Evolutionary conservation across 2,888 invertebrate genomes (phyloP).

Genomic region (Cephonodes hylas): DNA sequence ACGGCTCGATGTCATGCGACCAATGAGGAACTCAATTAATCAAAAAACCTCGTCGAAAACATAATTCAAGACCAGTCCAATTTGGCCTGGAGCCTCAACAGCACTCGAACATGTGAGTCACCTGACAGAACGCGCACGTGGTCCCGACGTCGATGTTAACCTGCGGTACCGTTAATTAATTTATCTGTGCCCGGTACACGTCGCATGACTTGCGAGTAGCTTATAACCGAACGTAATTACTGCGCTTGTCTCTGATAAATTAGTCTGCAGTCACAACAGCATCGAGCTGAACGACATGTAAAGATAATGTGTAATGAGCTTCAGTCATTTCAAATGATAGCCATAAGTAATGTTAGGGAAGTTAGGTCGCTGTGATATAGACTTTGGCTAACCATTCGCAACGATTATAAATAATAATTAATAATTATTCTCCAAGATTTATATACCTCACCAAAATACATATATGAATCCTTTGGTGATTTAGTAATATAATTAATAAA

Average conservation of each 20-base stretch:
- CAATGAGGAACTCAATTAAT: too few relatives aligned
- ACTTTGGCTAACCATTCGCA: too few relatives aligned
- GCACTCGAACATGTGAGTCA: not conserved
- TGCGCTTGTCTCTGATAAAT: not conserved
- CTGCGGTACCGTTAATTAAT: constrained; percentile 39
- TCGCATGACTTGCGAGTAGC: not conserved
- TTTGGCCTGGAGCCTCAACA: not conserved
- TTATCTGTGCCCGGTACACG: constrained; percentile 31
- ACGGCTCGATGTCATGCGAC: too few relatives aligned
- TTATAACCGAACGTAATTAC: not conserved
- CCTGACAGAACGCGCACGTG: constrained; percentile 24
- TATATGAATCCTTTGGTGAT: too few relatives aligned
- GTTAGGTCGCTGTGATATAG: too few relatives aligned
- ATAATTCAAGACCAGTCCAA: not conserved
- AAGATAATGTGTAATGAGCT: not conserved
- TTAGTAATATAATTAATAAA: too few relatives aligned
- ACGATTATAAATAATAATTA: too few relatives aligned
- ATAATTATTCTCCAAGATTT: too few relatives aligned
- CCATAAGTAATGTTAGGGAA: too few relatives aligned
- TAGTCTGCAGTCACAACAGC: not conserved
- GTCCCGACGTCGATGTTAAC: constrained; percentile 29
- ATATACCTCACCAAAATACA: too few relatives aligned
- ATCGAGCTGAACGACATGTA: not conserved
- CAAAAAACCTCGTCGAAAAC: too few relatives aligned
- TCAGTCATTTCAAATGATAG: not conserved